Conservation (phyloP, 2,113 vertebrate species). For the Menidia beryllina region DNA sequence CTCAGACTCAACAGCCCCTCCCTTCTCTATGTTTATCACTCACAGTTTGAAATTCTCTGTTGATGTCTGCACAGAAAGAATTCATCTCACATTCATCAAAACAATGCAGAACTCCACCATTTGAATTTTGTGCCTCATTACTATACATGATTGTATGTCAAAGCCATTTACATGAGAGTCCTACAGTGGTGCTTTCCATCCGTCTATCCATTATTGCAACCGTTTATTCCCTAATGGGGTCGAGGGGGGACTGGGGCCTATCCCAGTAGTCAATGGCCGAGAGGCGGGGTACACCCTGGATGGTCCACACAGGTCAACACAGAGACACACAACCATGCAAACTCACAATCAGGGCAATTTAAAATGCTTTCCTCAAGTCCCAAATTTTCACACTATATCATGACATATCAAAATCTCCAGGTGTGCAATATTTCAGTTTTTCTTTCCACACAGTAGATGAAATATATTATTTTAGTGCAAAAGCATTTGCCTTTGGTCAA, state of each 20-base stretch:
- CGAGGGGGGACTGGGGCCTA: no score
- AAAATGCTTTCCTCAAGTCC: neutral
- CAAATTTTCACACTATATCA: neutral
- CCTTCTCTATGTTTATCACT: slow-evolving; percentile 22
- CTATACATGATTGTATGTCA: neutral
- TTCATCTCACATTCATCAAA: slow-evolving; percentile 17
- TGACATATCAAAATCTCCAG: neutral
- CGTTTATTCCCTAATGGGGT: no score
- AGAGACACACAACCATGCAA: no score
- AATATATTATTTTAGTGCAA: no score
- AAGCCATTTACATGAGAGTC: slow-evolving; percentile 9
- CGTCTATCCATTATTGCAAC: no score
- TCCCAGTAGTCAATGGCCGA: no score
- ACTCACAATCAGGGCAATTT: no score
- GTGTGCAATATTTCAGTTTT: no score
- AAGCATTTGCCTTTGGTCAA: no score
- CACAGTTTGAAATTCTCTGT: slow-evolving; percentile 28
- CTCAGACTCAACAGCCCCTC: slow-evolving; percentile 9
- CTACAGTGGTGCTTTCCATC: neutral
- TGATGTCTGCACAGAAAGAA: neutral
- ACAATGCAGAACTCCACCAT: slow-evolving; percentile 9
- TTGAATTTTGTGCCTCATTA: neutral
- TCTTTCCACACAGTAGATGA: no score
- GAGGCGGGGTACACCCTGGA: no score
- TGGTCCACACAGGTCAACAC: no score